These are phyloP conservation scores for Drosophila tani DNA, from an alignment of 1,140 invertebrate genomes.

Conservation along the genomic window DNA sequence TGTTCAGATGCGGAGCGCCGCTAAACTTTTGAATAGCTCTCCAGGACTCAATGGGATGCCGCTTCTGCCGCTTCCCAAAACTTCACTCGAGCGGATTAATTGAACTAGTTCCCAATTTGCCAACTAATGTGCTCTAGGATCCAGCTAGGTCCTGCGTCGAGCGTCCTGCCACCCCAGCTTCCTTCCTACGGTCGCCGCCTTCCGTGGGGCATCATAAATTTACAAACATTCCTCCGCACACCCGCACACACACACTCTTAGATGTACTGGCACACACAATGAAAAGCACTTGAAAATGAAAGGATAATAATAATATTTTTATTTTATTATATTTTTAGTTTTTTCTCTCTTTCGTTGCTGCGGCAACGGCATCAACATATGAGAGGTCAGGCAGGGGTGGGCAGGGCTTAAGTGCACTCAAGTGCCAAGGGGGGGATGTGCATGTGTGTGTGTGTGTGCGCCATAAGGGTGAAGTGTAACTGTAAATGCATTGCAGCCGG, in stretches of 20 bases:
- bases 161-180: constrained; percentile 1
- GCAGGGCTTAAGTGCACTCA: constrained; percentile 38
- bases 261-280: constrained; percentile 35
- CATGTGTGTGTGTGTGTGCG: not conserved
- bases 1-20: not conserved
- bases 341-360: constrained; percentile 3
- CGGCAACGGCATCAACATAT: constrained; percentile 29
- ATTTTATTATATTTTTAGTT: constrained; percentile 49
- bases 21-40: constrained; percentile 37
- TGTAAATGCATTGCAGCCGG: constrained; percentile 20
- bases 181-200: constrained; percentile 6
- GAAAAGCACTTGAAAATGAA: constrained; percentile 66
- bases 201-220: constrained; percentile 41
- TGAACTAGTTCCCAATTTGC: constrained; percentile 55
- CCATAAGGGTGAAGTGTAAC: not conserved
- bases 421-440: constrained; percentile 11
- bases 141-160: constrained; percentile 14
- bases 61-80: constrained; percentile 1
- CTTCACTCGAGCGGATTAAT: constrained; percentile 44
- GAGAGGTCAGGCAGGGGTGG: constrained; percentile 13
- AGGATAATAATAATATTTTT: constrained; percentile 66
- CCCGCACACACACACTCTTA: not conserved
- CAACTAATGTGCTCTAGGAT: constrained; percentile 43
- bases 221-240: constrained; percentile 1
- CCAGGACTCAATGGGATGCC: constrained; percentile 30